Conservation (phyloP, 2,113 vertebrate genomes). For the Coreoperca whiteheadi region DNA sequence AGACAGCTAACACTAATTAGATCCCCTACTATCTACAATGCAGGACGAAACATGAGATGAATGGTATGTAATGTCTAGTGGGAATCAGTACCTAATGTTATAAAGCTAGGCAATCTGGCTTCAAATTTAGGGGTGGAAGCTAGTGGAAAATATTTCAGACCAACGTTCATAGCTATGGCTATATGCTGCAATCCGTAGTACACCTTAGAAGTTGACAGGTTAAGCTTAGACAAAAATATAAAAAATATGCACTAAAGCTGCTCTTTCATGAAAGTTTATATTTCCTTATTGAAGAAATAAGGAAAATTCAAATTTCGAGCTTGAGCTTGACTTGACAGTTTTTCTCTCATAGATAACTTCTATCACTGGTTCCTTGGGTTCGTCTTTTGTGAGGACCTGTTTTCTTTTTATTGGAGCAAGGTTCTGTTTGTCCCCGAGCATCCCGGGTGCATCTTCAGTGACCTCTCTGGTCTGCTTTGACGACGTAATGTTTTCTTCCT, state of each 20-base stretch:
- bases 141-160: background rate
- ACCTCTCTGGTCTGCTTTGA: conserved; percentile 67
- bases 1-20: no score
- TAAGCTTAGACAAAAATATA: background rate
- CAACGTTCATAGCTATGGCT: background rate
- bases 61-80: no score
- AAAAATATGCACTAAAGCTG: background rate
- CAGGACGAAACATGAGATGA: no score
- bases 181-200: background rate
- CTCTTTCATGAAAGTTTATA: background rate
- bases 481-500: conserved; percentile 68
- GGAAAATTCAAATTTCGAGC: background rate
- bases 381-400: background rate
- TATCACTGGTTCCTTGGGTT: background rate
- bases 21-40: no score
- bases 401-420: conserved; percentile 17
- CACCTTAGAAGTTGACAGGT: background rate
- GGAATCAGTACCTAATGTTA: no score
- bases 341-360: conserved; percentile 1
- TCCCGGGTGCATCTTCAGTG: conserved; percentile 46
- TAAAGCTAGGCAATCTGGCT: no score
- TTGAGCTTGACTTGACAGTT: background rate
- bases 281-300: background rate
- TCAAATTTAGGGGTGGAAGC: no score
- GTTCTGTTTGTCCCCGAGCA: conserved; percentile 46